Evolutionary conservation across 2,797 vertebrate genomes (phyloP).

Genomic region (Rhyacichthys aspro): DNA sequence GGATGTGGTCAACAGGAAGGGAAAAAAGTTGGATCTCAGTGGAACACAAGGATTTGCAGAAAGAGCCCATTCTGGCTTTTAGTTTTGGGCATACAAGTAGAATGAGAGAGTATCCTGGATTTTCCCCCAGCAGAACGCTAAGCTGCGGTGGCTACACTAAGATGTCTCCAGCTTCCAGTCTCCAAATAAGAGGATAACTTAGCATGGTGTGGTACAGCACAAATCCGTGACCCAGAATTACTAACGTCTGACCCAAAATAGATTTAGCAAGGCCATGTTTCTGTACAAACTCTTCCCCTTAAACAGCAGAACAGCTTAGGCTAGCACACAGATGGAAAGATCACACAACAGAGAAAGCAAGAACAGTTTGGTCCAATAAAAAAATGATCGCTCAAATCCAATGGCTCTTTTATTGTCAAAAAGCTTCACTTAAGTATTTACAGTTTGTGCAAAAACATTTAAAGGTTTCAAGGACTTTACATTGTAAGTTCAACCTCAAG

Average conservation of each 20-base stretch:
- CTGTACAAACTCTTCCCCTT: constrained; percentile 13
- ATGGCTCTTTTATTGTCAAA: constrained; percentile 87
- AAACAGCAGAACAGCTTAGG: constrained; percentile 5
- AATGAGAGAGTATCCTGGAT: constrained; percentile 61
- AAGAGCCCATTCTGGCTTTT: constrained; percentile 50
- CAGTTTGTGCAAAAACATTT: constrained; percentile 90
- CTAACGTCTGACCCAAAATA: constrained; percentile 53
- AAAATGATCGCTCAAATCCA: constrained; percentile 70
- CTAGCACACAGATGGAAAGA: neutral
- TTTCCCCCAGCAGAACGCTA: constrained; percentile 55
- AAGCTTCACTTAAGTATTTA: constrained; percentile 86
- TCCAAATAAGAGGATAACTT: constrained; percentile 62
- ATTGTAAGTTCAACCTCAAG: constrained; percentile 88
- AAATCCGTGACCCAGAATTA: constrained; percentile 62
- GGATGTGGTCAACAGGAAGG: constrained; percentile 55
- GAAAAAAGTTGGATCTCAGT: constrained; percentile 41
- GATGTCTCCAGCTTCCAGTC: constrained; percentile 48
- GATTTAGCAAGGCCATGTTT: constrained; percentile 22
- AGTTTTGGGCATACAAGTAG: constrained; percentile 42
- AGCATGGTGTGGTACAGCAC: constrained; percentile 38
- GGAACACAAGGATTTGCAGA: constrained; percentile 42
- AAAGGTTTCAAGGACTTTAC: constrained; percentile 88
- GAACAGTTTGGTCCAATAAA: constrained; percentile 23
- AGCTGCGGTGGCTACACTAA: constrained; percentile 55
- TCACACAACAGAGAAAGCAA: neutral